These are phyloP conservation scores for Drosophila kurseongensis DNA, from an alignment of 1,140 invertebrate species.

Conservation along the genomic window DNA sequence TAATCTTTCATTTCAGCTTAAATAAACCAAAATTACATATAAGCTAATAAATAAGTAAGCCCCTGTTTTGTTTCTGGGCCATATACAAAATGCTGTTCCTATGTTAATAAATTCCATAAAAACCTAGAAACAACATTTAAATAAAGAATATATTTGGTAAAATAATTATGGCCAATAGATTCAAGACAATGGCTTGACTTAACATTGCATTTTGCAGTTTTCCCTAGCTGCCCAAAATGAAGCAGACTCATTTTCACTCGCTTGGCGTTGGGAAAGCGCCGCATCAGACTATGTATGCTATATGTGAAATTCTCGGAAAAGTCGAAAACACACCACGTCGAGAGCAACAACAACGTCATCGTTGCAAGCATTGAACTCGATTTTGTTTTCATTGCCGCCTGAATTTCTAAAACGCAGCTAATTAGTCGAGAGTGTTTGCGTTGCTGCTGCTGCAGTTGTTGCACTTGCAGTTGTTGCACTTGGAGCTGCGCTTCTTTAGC, in stretches of 20 bases:
- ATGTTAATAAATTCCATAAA: no score
- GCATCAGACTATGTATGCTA: constrained; percentile 39
- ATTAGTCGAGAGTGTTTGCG: constrained; percentile 81
- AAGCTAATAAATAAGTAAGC: no score
- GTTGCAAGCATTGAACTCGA: constrained; percentile 82
- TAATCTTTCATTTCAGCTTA: no score
- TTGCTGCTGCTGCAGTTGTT: constrained; percentile 42
- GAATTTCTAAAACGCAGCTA: constrained; percentile 83
- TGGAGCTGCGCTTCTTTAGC: constrained; percentile 70
- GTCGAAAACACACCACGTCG: constrained; percentile 44
- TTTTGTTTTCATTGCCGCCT: constrained; percentile 82
- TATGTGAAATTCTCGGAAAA: constrained; percentile 76
- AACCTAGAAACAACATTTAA: not conserved
- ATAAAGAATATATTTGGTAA: not conserved
- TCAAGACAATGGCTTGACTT: not conserved
- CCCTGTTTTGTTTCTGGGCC: no score
- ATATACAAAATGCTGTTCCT: no score
- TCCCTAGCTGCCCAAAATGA: constrained; percentile 51
- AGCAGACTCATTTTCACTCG: constrained; percentile 72
- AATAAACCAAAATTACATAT: no score
- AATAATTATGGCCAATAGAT: not conserved
- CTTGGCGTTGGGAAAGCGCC: constrained; percentile 64
- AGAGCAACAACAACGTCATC: constrained; percentile 58
- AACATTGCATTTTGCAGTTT: constrained; percentile 34
- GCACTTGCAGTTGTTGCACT: constrained; percentile 53